Evolutionary conservation across 2,797 vertebrate genomes (phyloP).

Genomic region (Calcarius lapponicus): DNA sequence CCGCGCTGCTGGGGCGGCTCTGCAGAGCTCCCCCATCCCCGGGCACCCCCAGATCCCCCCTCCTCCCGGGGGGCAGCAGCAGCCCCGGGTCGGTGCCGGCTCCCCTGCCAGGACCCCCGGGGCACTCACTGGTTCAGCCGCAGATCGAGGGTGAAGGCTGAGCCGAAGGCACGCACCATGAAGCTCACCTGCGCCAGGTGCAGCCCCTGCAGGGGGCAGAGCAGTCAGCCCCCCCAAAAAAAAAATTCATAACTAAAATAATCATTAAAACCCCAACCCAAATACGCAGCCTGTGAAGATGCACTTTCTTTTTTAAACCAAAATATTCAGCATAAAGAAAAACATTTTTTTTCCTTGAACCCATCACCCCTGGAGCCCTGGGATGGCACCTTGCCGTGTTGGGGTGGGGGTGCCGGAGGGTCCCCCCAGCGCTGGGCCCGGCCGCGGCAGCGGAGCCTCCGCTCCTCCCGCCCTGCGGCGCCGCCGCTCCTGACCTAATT

Average conservation of each 20-base stretch:
- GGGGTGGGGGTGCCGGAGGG: background rate
- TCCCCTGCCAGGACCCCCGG: rapidly evolving
- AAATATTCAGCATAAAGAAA: background rate
- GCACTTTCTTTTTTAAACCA: background rate
- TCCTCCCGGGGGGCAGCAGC: background rate
- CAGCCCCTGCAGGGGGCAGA: constrained; percentile 76
- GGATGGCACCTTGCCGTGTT: background rate
- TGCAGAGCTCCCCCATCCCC: background rate
- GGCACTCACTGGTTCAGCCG: constrained; percentile 92
- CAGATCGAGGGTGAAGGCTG: constrained; percentile 89
- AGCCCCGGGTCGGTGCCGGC: background rate
- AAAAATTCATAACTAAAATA: background rate
- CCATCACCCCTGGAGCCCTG: background rate
- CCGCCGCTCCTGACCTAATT: constrained; percentile 44
- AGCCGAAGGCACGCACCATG: constrained; percentile 85
- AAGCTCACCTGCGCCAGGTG: constrained; percentile 93
- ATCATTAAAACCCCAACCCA: background rate
- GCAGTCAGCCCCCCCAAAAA: rapidly evolving
- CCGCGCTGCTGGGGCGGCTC: background rate
- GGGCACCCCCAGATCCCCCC: background rate
- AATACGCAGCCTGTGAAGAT: background rate
- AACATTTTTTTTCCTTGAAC: background rate
- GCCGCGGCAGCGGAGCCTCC: background rate
- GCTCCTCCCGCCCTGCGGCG: background rate
- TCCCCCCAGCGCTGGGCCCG: background rate